Base-by-base conservation (phyloP, 2,888 invertebrate genomes). In the Heteromyza rotundicornis region DNA sequence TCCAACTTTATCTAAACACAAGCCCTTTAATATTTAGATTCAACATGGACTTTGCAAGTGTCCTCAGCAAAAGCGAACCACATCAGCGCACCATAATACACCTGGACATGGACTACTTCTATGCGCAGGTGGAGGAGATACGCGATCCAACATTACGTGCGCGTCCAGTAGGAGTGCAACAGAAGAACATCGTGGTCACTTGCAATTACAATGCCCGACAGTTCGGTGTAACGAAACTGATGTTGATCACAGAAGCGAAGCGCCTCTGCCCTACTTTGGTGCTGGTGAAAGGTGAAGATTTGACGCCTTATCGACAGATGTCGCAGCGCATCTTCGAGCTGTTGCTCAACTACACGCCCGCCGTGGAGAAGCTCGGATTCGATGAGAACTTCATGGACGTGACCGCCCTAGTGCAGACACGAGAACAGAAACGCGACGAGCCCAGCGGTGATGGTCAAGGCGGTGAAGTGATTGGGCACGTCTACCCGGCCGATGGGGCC, bases 301-400 rank as follows among this genome's bases (percentile, higher is more conserved):
- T 95, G 64, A 89, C 90, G 47, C 88, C 90, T 65, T 95, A 95
- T 79, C 87, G 94, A 70, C 87, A 90, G 64, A 89, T 89, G 80
- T 94, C 94, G 1, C 87, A 89, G 68, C 89, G 90, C 83, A 89
- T 94, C 65, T 90, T 90, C 68, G 87, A 88, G 63, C 83, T 90
- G 64, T 83, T 94, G 65, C 88, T 89, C 68, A 87, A 87, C 72
- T 93, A 89, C 84, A 90, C 91, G 61, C 86, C 88, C 55, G 83
- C 88, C 54, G 92, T 94, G 0, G 94, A 95, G 80, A 88, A 92
- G 75, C 85, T 94, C 59, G 94, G 94, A 14, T 87, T 94, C 76
- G 94, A 95, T 83, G 95, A 95, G 80, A 93, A 92, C 79, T 94
- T 86, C 80, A 85, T 94, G 71, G 94, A 95, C 84, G 89, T 94